A percentile compares a stretch with the other conserved stretches of the same genome.
Evolutionary conservation across 2,888 invertebrate genomes (phyloP).

Genomic region (Drosophila cognata): DNA sequence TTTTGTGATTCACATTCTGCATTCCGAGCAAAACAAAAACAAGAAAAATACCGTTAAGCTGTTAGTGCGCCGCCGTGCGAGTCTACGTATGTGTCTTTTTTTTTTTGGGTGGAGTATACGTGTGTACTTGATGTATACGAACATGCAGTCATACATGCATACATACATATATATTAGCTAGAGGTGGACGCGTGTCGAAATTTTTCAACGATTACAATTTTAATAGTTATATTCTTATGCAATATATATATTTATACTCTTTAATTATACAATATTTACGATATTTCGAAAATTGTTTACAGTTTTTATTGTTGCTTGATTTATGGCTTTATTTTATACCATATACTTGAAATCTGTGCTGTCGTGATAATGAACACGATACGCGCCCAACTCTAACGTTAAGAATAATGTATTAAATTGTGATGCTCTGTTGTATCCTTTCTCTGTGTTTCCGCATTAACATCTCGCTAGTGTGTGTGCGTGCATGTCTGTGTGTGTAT

Average conservation of each 20-base stretch:
- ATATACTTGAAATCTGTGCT: background rate
- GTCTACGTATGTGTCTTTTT: constrained; percentile 13
- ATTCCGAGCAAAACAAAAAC: constrained; percentile 61
- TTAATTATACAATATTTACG: background rate
- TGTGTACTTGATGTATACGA: background rate
- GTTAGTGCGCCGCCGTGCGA: constrained; percentile 32
- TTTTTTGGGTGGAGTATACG: constrained; percentile 48
- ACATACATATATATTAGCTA: background rate
- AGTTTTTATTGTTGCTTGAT: background rate
- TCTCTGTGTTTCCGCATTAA: constrained; percentile 39
- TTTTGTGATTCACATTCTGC: constrained; percentile 45
- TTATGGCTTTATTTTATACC: background rate
- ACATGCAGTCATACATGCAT: constrained; percentile 6
- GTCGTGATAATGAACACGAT: background rate
- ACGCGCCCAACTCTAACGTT: background rate
- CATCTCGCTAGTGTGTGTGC: constrained; percentile 11
- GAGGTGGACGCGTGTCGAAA: constrained; percentile 1
- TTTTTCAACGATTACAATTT: background rate
- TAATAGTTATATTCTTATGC: background rate
- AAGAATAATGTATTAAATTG: constrained; percentile 16
- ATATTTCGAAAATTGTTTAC: background rate
- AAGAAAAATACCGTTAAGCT: constrained; percentile 55
- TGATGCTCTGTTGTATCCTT: constrained; percentile 45
- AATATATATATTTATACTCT: background rate
- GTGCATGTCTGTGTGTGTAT: background rate